Conservation (phyloP, 2,113 vertebrate genomes). For the Charina bottae region DNA sequence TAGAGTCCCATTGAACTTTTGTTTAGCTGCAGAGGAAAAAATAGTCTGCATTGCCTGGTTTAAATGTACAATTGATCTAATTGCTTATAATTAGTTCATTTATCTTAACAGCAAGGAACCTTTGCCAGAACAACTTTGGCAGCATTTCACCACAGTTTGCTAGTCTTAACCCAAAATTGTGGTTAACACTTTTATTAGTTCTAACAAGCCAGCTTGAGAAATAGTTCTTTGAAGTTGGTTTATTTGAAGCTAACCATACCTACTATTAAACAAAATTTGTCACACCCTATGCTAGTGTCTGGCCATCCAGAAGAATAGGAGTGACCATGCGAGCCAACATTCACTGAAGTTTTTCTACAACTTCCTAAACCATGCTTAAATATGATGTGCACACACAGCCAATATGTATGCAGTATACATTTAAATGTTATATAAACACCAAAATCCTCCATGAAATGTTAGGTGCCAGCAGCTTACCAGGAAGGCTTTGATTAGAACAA, state of each 20-base stretch:
- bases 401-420: not conserved
- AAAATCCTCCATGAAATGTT: not conserved
- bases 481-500: not conserved
- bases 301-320: not conserved
- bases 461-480: constrained; percentile 3
- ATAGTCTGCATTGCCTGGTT: constrained; percentile 20
- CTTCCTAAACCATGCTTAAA: not conserved
- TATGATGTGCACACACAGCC: not conserved
- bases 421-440: not conserved
- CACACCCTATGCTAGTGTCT: not conserved
- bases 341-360: not conserved
- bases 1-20: constrained; percentile 39
- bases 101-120: not conserved
- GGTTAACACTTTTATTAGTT: constrained; percentile 1
- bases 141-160: not conserved
- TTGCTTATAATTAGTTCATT: not conserved
- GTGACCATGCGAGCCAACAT: not conserved
- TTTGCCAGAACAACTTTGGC: not conserved
- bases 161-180: not conserved
- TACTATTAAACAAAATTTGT: constrained; percentile 2
- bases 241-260: not conserved
- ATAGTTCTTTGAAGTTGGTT: not conserved
- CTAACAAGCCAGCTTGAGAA: not conserved
- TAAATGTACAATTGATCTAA: constrained; percentile 31
- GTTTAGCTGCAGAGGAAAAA: constrained; percentile 26